Evolutionary conservation across 2,113 vertebrate species (phyloP).

Genomic region (Labrus mixtus): DNA sequence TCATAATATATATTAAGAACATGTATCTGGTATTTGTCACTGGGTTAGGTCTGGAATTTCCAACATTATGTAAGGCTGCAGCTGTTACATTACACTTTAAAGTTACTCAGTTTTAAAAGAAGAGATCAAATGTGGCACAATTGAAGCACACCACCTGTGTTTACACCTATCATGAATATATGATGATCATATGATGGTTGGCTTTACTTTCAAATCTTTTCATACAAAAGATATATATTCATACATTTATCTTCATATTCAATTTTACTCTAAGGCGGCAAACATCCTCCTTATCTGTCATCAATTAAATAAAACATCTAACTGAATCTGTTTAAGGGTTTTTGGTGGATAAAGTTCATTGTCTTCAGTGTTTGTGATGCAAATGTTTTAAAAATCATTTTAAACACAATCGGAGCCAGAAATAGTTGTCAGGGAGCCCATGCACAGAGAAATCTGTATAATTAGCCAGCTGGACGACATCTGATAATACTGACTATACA

Average conservation of each 20-base stretch:
- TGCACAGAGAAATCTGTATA: too few relatives aligned
- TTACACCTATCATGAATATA: background rate
- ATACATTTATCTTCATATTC: background rate
- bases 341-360: too few relatives aligned
- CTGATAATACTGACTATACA: too few relatives aligned
- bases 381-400: too few relatives aligned
- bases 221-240: too few relatives aligned
- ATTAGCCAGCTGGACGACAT: too few relatives aligned
- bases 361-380: too few relatives aligned
- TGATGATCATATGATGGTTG: background rate
- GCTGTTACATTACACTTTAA: background rate
- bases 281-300: background rate
- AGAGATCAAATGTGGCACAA: background rate
- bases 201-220: background rate
- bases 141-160: background rate
- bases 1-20: too few relatives aligned
- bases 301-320: too few relatives aligned
- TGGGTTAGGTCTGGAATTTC: background rate
- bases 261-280: background rate
- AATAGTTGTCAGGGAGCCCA: too few relatives aligned
- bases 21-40: background rate
- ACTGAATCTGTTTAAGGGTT: background rate
- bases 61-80: slow-evolving; percentile 8
- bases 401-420: too few relatives aligned
- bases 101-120: background rate